phyloP scores from a whole-genome alignment of 1,140 invertebrate genomes.

The Limonius californicus region DNA sequence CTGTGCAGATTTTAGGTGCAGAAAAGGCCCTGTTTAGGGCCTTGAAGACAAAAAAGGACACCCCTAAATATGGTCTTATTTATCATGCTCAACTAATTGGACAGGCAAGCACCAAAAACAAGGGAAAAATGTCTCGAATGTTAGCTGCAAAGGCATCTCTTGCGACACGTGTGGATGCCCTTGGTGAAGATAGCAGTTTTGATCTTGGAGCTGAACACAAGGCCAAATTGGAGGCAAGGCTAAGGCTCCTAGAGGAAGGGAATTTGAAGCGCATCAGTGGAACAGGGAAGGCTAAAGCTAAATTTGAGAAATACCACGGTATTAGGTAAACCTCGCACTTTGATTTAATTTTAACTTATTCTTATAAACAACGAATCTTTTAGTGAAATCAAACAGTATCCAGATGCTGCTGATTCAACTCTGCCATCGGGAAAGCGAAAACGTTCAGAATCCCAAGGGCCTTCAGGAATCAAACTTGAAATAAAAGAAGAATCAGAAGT shows the following conservation, averaged over 20 bases:
- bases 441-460: constrained; percentile 48
- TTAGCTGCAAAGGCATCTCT: constrained; percentile 93
- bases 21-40: constrained; percentile 98
- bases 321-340: too few relatives aligned
- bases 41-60: constrained; percentile 95
- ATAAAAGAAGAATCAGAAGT: constrained; percentile 31
- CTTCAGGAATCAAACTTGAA: constrained; percentile 33
- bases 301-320: constrained; percentile 87
- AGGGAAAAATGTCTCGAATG: constrained; percentile 95
- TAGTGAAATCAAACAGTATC: constrained; percentile 66
- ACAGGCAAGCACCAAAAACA: constrained; percentile 81
- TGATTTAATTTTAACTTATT: constrained; percentile 23
- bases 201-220: constrained; percentile 84
- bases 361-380: constrained; percentile 27
- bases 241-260: constrained; percentile 80
- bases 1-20: constrained; percentile 96
- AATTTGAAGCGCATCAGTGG: constrained; percentile 80
- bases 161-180: constrained; percentile 91
- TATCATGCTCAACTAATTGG: constrained; percentile 95
- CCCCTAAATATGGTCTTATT: constrained; percentile 98
- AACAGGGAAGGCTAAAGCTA: constrained; percentile 78
- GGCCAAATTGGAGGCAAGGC: constrained; percentile 76
- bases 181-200: constrained; percentile 78
- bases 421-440: constrained; percentile 46
- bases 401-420: constrained; percentile 58